These are phyloP conservation scores for Cyphomyrmex costatus DNA, from an alignment of 1,140 invertebrate genomes.

Conservation along the genomic window DNA sequence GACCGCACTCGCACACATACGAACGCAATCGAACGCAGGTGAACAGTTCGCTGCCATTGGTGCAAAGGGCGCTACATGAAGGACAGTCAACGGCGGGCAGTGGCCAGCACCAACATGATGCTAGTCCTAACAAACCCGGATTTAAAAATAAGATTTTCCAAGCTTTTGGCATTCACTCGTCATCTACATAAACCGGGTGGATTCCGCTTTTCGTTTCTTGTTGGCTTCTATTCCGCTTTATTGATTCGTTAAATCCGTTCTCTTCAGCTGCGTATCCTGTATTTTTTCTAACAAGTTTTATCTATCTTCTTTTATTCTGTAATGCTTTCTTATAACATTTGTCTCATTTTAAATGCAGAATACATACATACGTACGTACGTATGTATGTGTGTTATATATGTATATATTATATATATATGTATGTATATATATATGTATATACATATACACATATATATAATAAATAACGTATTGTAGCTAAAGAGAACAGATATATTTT, in stretches of 20 bases:
- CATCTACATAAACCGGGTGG: conserved; percentile 82
- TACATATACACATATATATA: background rate
- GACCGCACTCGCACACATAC: conserved; percentile 60
- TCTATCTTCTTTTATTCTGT: conserved; percentile 2
- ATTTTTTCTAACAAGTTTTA: conserved; percentile 42
- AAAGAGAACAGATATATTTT: conserved; percentile 43
- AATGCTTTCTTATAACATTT: conserved; percentile 3
- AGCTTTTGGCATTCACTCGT: conserved; percentile 84
- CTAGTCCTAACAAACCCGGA: conserved; percentile 86
- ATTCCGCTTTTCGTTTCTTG: conserved; percentile 63
- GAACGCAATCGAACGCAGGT: conserved; percentile 79
- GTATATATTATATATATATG: background rate
- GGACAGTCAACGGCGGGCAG: conserved; percentile 80
- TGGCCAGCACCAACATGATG: conserved; percentile 78
- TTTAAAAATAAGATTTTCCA: conserved; percentile 86
- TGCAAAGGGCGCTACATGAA: conserved; percentile 84
- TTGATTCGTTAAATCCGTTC: conserved; percentile 36
- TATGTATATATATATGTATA: background rate
- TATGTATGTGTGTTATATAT: background rate
- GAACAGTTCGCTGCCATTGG: conserved; percentile 81
- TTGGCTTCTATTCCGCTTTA: conserved; percentile 59
- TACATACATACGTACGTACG: background rate
- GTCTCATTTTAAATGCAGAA: conserved; percentile 12
- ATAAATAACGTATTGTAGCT: background rate
- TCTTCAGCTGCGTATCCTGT: conserved; percentile 50